These are phyloP conservation scores for Drosophila aldrichi DNA, from an alignment of 2,888 invertebrate species.

Conservation along the genomic window DNA sequence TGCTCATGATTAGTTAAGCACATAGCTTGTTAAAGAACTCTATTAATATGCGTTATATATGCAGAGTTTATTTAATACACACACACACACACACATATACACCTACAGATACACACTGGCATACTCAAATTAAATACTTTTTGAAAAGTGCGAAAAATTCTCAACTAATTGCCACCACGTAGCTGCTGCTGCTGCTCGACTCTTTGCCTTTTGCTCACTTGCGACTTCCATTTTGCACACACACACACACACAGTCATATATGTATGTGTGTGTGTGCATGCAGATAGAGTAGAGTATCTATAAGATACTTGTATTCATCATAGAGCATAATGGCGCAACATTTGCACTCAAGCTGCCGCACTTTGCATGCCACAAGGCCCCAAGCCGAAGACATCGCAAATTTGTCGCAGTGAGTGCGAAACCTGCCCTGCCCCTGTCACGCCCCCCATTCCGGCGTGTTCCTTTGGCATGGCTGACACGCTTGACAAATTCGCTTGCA, in stretches of 20 bases:
- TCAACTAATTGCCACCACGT: conserved; percentile 49
- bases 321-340: conserved; percentile 71
- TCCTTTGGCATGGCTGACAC: conserved; percentile 50
- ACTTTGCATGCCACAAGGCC: conserved; percentile 60
- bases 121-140: conserved; percentile 36
- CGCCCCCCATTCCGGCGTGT: conserved; percentile 11
- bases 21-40: conserved; percentile 5
- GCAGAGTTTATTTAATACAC: background rate
- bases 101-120: background rate
- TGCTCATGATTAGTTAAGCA: background rate
- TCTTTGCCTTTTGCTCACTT: conserved; percentile 26
- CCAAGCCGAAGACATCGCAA: conserved; percentile 67
- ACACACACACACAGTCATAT: background rate
- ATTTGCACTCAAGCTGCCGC: conserved; percentile 75
- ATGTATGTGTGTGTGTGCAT: background rate
- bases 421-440: conserved; percentile 3
- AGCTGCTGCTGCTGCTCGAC: conserved; percentile 9
- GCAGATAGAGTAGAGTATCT: conserved; percentile 20
- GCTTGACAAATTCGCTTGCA: conserved; percentile 78
- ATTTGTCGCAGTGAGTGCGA: conserved; percentile 63
- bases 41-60: conserved; percentile 7
- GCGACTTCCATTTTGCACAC: conserved; percentile 4
- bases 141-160: conserved; percentile 31
- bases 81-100: background rate
- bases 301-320: conserved; percentile 48